phyloP scores from a whole-genome alignment of 2,888 invertebrate genomes.

The Rhogogaster chlorosoma region DNA sequence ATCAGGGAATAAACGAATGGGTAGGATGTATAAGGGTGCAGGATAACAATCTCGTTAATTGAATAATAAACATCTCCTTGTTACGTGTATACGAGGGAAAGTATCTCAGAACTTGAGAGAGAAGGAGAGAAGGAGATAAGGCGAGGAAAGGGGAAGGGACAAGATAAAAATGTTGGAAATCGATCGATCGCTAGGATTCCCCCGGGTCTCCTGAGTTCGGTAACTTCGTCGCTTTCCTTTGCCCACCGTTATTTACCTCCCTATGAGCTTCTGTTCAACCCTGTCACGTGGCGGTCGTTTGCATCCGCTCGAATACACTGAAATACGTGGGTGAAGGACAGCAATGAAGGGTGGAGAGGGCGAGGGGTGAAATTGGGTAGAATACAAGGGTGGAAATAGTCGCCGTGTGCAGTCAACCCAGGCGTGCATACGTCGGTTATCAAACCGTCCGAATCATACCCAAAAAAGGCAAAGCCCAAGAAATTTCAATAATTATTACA shows the following conservation, averaged over 20 bases:
- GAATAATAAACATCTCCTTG: neutral
- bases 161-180: neutral
- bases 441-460: neutral
- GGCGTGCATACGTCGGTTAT: neutral
- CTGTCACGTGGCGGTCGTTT: conserved; percentile 44
- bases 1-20: neutral
- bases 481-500: neutral
- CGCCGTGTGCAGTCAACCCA: neutral
- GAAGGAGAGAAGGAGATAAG: neutral
- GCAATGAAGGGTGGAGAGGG: neutral
- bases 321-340: conserved; percentile 1
- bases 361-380: neutral
- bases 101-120: neutral
- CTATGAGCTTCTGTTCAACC: conserved; percentile 40
- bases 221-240: conserved; percentile 24
- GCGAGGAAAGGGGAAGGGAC: neutral
- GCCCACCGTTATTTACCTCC: conserved; percentile 32
- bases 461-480: neutral
- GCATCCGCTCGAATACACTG: conserved; percentile 29
- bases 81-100: neutral
- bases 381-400: neutral
- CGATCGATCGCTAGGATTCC: neutral
- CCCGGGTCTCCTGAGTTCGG: neutral
- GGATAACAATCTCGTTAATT: conserved; percentile 24
- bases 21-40: neutral